Conservation (phyloP, 2,888 invertebrate genomes). For the Drosophila atroscutellata region DNA sequence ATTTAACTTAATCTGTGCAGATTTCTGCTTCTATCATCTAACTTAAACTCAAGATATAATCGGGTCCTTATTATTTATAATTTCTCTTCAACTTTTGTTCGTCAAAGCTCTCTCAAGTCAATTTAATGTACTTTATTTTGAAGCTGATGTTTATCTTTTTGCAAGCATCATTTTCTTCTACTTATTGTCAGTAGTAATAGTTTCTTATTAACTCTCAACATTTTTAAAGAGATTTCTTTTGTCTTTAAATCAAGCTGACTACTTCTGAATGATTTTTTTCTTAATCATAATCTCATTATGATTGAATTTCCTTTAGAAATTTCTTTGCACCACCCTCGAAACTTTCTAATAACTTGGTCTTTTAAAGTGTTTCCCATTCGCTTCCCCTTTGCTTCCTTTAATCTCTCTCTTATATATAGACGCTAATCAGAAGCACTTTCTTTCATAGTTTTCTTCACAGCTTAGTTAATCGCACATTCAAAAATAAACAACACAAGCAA, state of each 20-base stretch:
- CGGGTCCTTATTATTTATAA: not conserved
- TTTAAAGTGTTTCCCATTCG: not conserved
- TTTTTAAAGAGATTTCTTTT: not conserved
- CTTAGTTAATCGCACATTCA: conserved; percentile 11
- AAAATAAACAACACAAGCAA: conserved; percentile 3
- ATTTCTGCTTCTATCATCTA: not conserved
- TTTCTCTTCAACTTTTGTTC: not conserved
- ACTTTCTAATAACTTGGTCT: conserved; percentile 21
- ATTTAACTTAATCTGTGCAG: not conserved
- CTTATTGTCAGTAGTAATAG: not conserved
- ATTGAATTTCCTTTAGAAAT: not conserved
- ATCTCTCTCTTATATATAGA: conserved; percentile 22
- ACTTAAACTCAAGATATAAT: not conserved
- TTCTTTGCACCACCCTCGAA: conserved; percentile 8
- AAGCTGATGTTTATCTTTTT: not conserved
- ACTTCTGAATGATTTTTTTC: not conserved
- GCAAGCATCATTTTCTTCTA: not conserved
- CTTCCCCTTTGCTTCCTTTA: conserved; percentile 23
- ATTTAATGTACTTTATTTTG: not conserved
- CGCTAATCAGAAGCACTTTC: conserved; percentile 32
- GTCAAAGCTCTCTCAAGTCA: not conserved
- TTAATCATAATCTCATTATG: not conserved
- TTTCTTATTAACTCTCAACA: not conserved
- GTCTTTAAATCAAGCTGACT: not conserved
- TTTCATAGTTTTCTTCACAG: conserved; percentile 3